phyloP scores from a whole-genome alignment of 2,888 invertebrate species.

The Calameuta pallipes region DNA sequence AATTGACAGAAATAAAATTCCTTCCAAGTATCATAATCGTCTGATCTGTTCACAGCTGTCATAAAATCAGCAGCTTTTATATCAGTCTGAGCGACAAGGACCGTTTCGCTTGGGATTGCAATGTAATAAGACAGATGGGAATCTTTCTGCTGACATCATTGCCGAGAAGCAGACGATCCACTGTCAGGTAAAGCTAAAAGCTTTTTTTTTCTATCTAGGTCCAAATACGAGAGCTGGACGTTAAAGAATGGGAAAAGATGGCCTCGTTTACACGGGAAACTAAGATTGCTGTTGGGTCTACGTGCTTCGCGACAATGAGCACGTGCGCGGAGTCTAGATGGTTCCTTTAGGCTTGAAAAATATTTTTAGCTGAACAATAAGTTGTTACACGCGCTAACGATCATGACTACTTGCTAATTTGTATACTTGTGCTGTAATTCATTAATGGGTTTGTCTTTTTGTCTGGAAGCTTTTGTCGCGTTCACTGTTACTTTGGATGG shows the following conservation, averaged over 20 bases:
- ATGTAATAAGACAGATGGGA: background rate
- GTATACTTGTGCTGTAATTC: background rate
- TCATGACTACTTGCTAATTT: too few species aligned
- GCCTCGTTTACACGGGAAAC: background rate
- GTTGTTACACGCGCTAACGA: background rate
- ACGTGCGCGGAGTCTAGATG: background rate
- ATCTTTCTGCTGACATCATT: background rate
- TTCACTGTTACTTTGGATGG: background rate
- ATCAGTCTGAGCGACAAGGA: background rate
- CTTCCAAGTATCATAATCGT: background rate
- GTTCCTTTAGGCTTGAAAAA: background rate
- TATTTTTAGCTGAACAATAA: background rate
- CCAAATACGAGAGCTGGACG: background rate
- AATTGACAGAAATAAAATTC: background rate
- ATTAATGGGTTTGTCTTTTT: background rate
- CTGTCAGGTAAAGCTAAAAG: background rate
- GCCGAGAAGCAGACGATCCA: background rate
- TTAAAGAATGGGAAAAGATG: background rate
- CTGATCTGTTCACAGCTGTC: background rate
- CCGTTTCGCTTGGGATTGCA: background rate
- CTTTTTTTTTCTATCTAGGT: background rate
- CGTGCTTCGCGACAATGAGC: background rate
- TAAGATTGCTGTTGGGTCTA: background rate
- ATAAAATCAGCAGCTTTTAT: background rate
- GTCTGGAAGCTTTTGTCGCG: background rate